Percentiles rank a stretch among this genome's conserved stretches.
phyloP scores from a whole-genome alignment of 2,113 vertebrate species.

The Vidua chalybeata region DNA sequence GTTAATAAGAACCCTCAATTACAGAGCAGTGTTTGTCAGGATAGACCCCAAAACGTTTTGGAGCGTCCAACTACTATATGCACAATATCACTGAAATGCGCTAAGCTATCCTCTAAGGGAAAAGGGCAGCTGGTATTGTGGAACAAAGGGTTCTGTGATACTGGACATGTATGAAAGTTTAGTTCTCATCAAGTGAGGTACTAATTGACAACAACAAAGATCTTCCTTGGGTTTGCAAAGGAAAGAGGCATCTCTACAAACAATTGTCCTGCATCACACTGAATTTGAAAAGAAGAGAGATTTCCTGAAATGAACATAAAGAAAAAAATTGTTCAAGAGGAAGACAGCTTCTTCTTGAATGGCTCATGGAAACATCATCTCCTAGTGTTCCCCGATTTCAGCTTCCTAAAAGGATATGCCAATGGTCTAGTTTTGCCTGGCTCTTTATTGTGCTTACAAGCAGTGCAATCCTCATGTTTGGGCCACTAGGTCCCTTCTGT shows the following conservation, averaged over 20 bases:
- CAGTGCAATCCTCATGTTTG: fast-evolving
- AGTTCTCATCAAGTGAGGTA: not conserved
- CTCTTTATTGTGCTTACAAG: not conserved
- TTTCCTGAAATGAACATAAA: not conserved
- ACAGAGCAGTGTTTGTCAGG: not conserved
- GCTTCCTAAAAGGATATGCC: not conserved
- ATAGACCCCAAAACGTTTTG: not conserved
- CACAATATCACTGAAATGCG: not conserved
- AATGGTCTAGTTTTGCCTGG: not conserved
- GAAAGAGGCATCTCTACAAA: not conserved
- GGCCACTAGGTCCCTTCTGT: not conserved
- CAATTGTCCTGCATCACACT: not conserved
- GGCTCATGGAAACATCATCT: not conserved
- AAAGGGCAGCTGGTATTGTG: not conserved
- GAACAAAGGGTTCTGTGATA: not conserved
- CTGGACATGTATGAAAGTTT: not conserved
- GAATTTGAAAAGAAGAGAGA: not conserved
- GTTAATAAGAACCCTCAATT: not conserved
- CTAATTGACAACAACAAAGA: not conserved
- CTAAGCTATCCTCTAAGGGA: not conserved
- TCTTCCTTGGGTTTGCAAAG: not conserved
- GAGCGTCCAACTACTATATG: not conserved
- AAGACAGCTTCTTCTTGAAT: not conserved
- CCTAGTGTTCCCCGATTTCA: not conserved
- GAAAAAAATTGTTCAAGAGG: not conserved